These are phyloP conservation scores for Ephestia elutella DNA, from an alignment of 1,140 invertebrate genomes.

Conservation along the genomic window DNA sequence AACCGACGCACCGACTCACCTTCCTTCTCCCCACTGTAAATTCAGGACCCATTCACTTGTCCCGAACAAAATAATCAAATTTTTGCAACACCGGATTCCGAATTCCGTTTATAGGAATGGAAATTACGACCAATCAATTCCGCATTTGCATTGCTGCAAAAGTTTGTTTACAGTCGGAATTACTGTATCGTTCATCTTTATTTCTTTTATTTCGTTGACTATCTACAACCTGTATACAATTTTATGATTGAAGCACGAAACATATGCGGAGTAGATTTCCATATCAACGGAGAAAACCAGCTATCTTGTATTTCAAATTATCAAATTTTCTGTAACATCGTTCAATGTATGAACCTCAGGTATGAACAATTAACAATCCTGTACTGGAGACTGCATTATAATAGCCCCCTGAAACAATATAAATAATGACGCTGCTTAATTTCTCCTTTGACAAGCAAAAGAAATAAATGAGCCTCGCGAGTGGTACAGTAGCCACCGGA, in stretches of 20 bases:
- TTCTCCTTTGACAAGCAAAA: constrained; percentile 14
- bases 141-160: constrained; percentile 2
- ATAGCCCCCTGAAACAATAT: neutral
- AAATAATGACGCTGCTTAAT: constrained; percentile 3
- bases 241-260: too few relatives aligned
- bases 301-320: too few relatives aligned
- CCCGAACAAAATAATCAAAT: constrained; percentile 36
- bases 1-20: constrained; percentile 43
- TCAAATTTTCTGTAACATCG: too few relatives aligned
- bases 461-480: constrained; percentile 31
- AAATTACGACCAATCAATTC: constrained; percentile 21
- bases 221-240: too few relatives aligned
- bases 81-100: constrained; percentile 26
- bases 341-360: too few relatives aligned
- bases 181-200: neutral
- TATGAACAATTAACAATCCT: too few relatives aligned
- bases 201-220: too few relatives aligned
- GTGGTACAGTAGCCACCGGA: constrained; percentile 39
- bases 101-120: constrained; percentile 27
- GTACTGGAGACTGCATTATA: too few relatives aligned
- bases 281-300: too few relatives aligned
- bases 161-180: neutral
- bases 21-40: constrained; percentile 48
- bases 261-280: too few relatives aligned
- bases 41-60: constrained; percentile 34